Evolutionary conservation across 2,888 invertebrate species (phyloP).

Genomic region (Theristus sp.): DNA sequence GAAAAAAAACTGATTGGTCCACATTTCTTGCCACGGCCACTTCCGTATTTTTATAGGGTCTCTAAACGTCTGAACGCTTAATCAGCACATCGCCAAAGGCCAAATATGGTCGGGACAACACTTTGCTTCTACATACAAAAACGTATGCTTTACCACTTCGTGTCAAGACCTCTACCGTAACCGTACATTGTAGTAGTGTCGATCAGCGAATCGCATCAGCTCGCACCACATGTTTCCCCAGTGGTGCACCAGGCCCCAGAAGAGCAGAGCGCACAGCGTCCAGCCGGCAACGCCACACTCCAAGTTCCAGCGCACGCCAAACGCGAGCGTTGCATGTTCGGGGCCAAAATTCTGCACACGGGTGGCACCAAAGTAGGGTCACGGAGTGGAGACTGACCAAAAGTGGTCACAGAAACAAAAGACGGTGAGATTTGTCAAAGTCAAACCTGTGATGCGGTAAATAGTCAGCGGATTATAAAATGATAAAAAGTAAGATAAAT

Average conservation of each 20-base stretch:
- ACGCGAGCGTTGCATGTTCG: neutral
- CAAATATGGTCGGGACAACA: no score
- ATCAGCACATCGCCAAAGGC: no score
- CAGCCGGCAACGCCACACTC: neutral
- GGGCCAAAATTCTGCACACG: neutral
- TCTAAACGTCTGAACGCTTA: no score
- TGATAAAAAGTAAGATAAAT: no score
- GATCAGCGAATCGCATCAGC: conserved; percentile 62
- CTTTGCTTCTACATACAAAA: no score
- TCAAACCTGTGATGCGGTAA: no score
- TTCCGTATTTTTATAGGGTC: neutral
- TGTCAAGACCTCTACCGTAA: neutral
- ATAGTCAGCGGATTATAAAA: no score
- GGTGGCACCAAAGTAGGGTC: no score
- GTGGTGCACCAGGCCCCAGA: conserved; percentile 69
- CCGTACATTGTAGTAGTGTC: conserved; percentile 49
- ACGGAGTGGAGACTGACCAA: neutral
- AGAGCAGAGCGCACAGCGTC: conserved; percentile 45
- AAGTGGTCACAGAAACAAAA: no score
- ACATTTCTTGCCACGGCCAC: neutral
- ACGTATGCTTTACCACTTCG: no score
- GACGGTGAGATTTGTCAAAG: no score
- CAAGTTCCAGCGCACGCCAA: neutral
- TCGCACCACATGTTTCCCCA: conserved; percentile 84
- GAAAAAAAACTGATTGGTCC: conserved; percentile 3